Base-by-base conservation (phyloP, 2,113 vertebrate species). In the Charadrius vociferus region DNA sequence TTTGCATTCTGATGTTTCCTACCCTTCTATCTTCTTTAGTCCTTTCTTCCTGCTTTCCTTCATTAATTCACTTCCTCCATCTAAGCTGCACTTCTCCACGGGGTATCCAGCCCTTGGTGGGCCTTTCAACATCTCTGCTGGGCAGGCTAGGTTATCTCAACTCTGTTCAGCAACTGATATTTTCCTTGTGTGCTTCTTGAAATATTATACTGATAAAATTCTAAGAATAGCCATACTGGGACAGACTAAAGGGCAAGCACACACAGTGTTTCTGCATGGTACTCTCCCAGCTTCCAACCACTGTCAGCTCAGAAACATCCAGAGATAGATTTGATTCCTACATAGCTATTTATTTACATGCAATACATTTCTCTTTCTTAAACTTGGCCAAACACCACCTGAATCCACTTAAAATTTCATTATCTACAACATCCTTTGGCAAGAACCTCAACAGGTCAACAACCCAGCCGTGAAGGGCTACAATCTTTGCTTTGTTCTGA, bases 391-490 rank as follows among this genome's bases (percentile, higher is more conserved):
- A 85, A 72, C 18, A 52, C 16, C 12, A 41, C 29, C 32, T 75
- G 52, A 85, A 87, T 16, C 41, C 29, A 52, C 55, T 74, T 79
- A 36, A 80, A 80, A 6, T 72, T 79, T 71, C 72, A 65, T 14
- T 39, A 20, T 36, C 52, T 43, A 9, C 34, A 75, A 20, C 37
- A 34, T 63, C 32, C 50, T 91, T 59, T 81, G 67, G 23, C 58
- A 68, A 63, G 36, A 58, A 75, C 56, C 20, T 62, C 34, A 62
- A 41, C 27, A 34, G n/a, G 36, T 78, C 73, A 75, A 21, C 16
- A 71, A 67, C 22, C 5, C 18, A 45, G 1, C 29, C 0, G 0
- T 8, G 18, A 34, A 24, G 23, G 29, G 24, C 21, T 47, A 14
- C 14, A 27, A 27, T 39, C 55, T 45, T 34, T 79, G 41, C 41